Base-by-base conservation (phyloP, 2,888 invertebrate species). In the Gymnoscelis rufifasciata region DNA sequence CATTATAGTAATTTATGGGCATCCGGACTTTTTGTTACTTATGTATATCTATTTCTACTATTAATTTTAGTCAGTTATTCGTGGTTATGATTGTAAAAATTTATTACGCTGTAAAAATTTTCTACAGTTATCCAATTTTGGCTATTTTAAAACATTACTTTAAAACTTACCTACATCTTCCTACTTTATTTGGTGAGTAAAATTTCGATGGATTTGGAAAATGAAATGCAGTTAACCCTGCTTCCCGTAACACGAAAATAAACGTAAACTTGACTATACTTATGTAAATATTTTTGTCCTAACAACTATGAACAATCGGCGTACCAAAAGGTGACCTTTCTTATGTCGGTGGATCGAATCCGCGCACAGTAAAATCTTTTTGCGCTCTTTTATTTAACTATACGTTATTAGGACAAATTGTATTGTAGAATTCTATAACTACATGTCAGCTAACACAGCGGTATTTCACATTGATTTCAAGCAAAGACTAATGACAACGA, bases 221-320 rank as follows among this genome's bases (percentile, higher is more conserved):
- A 52, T 44, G 42, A 44, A 48, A 54, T 57, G 70, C 71, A 66
- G 68, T 54, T 24, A 64, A 71, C 70, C 68, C 70, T 71, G 70
- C 68, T 70, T 71, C 48, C 71, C 68, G 70, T 66, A 36, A 55
- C 38, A 47, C 47, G 41, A 48, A 52, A 51, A 54, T 55, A 38
- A 38, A 38, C 38, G 7, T 29, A 44, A 49, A 30, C 1, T 33
- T 5, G 19, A n/a, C 12, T 30, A 10, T 35, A 10, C 10, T 10
- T 19, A 23, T 35, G n/a, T 38, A 19, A 15, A 27, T 43, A 24
- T 36, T 40, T 33, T 15, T 33, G 6, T 33, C 31, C 15, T 15
- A 15, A 15, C 7, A 15, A 10, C 14, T 6, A 19, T 19, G 2
- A 3, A 19, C 19, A 19, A 19, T 19, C 5, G 3, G 19, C 5